Evolutionary conservation across 2,797 vertebrate genomes (phyloP).

Genomic region (Eremophila alpestris): DNA sequence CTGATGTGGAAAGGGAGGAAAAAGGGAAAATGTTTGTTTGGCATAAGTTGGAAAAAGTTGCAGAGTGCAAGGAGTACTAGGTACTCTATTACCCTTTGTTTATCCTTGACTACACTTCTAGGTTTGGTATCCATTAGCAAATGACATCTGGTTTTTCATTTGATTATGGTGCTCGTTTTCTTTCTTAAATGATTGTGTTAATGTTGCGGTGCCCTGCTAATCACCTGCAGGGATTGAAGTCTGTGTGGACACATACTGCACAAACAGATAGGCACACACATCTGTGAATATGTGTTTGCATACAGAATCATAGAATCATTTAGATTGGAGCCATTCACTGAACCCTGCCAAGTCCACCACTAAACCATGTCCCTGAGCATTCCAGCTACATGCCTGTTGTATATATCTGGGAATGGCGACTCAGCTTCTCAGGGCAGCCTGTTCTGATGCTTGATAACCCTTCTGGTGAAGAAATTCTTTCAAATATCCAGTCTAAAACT

Average conservation of each 20-base stretch:
- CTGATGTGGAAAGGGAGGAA: background rate
- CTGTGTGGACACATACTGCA: background rate
- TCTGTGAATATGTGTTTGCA: background rate
- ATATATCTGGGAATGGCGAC: background rate
- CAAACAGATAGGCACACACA: background rate
- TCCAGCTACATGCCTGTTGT: background rate
- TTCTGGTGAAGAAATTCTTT: background rate
- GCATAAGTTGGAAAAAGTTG: background rate
- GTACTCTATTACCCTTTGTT: background rate
- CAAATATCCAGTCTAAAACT: background rate
- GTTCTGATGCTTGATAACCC: background rate
- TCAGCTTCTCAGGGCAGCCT: background rate
- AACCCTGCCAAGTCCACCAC: background rate
- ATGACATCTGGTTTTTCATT: background rate
- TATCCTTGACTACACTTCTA: background rate
- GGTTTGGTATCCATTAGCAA: background rate
- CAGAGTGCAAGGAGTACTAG: background rate
- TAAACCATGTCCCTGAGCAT: rapidly evolving
- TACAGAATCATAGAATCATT: background rate
- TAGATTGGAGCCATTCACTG: background rate
- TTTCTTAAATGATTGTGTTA: background rate
- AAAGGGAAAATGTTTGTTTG: background rate
- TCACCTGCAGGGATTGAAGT: background rate
- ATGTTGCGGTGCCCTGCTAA: background rate
- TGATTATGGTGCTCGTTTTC: background rate